Conservation (phyloP, 2,113 vertebrate genomes). For the Clarias magur region DNA sequence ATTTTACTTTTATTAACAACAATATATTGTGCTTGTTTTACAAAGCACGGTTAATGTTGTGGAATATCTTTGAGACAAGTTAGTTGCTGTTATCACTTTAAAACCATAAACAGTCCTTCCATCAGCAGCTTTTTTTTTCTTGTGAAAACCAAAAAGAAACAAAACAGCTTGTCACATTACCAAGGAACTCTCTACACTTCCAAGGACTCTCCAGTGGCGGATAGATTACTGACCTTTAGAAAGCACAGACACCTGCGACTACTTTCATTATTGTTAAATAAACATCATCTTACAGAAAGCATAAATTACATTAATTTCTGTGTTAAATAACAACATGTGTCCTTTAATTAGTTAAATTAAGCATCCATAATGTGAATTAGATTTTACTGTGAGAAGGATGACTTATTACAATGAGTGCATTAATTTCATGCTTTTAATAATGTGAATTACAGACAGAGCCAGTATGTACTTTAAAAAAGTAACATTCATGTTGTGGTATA, state of each 20-base stretch:
- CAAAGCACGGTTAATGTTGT: neutral
- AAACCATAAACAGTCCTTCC: neutral
- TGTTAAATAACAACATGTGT: neutral
- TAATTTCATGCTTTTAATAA: neutral
- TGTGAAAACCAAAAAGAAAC: neutral
- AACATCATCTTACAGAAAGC: neutral
- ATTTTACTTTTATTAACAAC: neutral
- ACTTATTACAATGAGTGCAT: neutral
- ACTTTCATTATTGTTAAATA: neutral
- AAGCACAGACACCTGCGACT: neutral
- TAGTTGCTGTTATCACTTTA: neutral
- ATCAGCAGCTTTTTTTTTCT: neutral
- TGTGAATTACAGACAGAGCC: neutral
- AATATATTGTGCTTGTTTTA: neutral
- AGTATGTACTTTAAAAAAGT: neutral
- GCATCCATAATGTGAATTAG: neutral
- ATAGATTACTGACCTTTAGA: constrained; percentile 14
- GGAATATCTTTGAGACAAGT: neutral
- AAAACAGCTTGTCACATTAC: neutral
- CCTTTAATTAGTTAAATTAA: constrained; percentile 1
- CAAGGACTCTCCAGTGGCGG: neutral
- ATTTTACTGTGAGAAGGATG: neutral
- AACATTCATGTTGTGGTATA: neutral
- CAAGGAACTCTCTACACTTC: neutral
- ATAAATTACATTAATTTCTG: neutral